Evolutionary conservation across 2,888 invertebrate species (phyloP), one percentile per base, ranked within the genome.

Genomic region (Orthosia cruda): DNA sequence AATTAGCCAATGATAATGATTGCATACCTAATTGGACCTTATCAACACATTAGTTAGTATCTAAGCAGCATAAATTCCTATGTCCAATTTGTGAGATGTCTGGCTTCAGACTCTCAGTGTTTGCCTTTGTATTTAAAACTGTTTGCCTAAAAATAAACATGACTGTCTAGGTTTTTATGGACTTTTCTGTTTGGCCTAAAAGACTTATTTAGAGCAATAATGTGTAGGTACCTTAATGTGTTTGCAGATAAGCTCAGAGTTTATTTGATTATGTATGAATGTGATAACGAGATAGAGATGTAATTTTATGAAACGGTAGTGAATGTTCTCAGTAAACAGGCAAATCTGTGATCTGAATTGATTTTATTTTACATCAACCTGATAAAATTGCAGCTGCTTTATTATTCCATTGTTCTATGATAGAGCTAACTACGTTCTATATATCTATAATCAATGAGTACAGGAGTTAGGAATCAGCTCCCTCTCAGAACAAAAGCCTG

Each of bases 1-100:
- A 58, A 59, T 75, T 71, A 64, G 18, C 32, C 26, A 71, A 73
- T 78, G 79, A 54, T 58, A 50, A 59, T 83, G 40, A 59, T 71
- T 71, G 20, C 52, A 0, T 55, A 59, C 16, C 32, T 71, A 68
- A 75, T 69, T 75, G 64, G 52, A 40, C 49, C 40, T 63, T 80
- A 74, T 74, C 66, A 20, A 26, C 49, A 20, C 13, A 23, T 50
- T 72, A 59, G 40, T 71, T 58, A 63, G 62, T 79, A 52, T 18
- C 15, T 40, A 58, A 13, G 78, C 54, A 13, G 40, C 26, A 59
- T 40, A 59, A 72, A 49, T 49, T 32, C n/a, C 15, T 47, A 47
- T 0, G 0, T 61, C 50, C 20, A 79, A 32, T 62, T 52, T 16
- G 4, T 12, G 23, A 54, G 23, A 15, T 59, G 52, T 62, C 65